phyloP scores from a whole-genome alignment of 64 coral and sea anemone species.

The Orbicella faveolata region DNA sequence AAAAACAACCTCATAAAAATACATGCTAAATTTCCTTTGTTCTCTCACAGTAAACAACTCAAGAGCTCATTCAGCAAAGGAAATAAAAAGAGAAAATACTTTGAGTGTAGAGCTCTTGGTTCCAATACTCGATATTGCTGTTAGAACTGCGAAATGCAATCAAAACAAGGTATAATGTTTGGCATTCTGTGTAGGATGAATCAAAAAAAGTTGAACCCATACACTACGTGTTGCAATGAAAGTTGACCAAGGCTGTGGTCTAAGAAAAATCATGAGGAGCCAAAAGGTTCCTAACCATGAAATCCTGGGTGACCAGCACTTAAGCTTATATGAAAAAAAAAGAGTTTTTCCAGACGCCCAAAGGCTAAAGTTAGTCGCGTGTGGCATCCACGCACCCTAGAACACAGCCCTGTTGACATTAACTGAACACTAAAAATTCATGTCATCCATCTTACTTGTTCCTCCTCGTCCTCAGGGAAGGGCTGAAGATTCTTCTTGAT shows the following conservation, averaged over 20 bases:
- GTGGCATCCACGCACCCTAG: too few relatives aligned
- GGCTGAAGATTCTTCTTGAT: conserved; percentile 82
- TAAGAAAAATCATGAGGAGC: too few relatives aligned
- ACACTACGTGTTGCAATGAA: background rate
- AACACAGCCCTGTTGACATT: too few relatives aligned
- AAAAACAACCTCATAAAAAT: background rate
- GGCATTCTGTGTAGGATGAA: background rate
- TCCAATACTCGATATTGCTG: background rate
- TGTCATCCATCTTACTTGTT: conserved; percentile 48
- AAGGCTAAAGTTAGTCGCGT: too few relatives aligned
- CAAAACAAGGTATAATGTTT: background rate
- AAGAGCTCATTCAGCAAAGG: background rate
- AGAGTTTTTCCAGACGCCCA: too few relatives aligned
- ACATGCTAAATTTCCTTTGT: background rate
- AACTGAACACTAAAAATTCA: too few relatives aligned
- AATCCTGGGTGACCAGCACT: too few relatives aligned
- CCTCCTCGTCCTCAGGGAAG: conserved; percentile 69
- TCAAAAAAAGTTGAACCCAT: background rate
- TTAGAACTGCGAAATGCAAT: background rate
- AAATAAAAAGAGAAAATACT: background rate
- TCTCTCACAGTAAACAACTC: background rate
- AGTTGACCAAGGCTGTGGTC: background rate
- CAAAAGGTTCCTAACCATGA: too few relatives aligned
- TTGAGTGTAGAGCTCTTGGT: background rate
- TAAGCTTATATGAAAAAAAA: too few relatives aligned